Evolutionary conservation across 2,797 vertebrate genomes (phyloP).

Genomic region (Paguma larvata): DNA sequence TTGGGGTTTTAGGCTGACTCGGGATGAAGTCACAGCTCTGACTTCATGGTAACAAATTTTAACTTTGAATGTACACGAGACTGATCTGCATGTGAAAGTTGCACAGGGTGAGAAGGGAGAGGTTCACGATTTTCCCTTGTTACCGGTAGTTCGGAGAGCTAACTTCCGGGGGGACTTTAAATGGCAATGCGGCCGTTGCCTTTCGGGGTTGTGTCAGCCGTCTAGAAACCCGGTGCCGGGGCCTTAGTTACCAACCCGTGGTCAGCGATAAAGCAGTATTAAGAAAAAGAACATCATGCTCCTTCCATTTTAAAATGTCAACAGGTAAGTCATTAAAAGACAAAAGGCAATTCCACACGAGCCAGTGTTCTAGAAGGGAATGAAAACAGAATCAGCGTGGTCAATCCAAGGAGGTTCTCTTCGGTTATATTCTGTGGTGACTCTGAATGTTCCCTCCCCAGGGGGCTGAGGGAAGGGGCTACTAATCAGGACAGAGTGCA

Average conservation of each 20-base stretch:
- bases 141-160: neutral
- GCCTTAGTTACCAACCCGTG: neutral
- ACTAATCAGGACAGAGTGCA: neutral
- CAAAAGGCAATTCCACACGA: neutral
- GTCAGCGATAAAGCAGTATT: neutral
- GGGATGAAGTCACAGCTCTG: slow-evolving; percentile 3
- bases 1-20: neutral
- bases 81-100: neutral
- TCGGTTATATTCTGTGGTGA: neutral
- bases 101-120: neutral
- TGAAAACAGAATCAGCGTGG: neutral
- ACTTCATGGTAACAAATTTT: neutral
- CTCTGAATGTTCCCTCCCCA: neutral
- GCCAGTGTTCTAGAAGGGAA: neutral
- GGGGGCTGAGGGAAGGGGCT: neutral
- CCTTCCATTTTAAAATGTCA: slow-evolving; percentile 51
- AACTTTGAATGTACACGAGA: neutral
- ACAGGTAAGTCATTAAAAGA: neutral
- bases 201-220: neutral
- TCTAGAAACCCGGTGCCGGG: neutral
- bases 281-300: neutral
- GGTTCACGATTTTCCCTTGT: neutral
- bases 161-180: neutral
- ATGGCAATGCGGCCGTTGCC: neutral
- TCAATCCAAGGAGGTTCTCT: neutral